A percentile compares a stretch with the other conserved stretches of the same genome.
Conservation (phyloP, 1,140 invertebrate species). For the Sinella curviseta region DNA sequence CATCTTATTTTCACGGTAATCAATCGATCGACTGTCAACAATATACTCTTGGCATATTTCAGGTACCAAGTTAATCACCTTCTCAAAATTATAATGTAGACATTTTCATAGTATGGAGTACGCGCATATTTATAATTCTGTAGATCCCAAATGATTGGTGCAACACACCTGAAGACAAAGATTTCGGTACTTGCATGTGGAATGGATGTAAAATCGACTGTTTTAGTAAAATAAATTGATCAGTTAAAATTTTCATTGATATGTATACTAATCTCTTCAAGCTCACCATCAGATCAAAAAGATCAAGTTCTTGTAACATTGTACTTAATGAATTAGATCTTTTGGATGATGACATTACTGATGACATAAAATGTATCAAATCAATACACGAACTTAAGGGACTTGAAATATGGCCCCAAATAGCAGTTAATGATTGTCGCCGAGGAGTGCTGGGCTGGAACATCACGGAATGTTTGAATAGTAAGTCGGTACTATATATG, state of each 20-base stretch:
- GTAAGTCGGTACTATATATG: too few relatives aligned
- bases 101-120: neutral
- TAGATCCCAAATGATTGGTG: neutral
- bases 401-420: neutral
- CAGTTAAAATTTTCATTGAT: neutral
- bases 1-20: too few relatives aligned
- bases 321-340: neutral
- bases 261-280: neutral
- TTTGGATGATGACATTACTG: conserved; percentile 13
- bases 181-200: neutral
- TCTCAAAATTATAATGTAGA: neutral
- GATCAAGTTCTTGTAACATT: too few relatives aligned
- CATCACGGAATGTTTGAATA: neutral
- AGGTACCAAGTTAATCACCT: neutral
- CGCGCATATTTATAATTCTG: neutral
- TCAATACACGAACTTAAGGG: neutral
- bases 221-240: neutral
- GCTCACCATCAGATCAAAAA: too few relatives aligned
- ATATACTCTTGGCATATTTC: neutral
- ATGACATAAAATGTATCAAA: neutral
- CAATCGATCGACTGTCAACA: too few relatives aligned
- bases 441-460: neutral
- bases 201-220: neutral
- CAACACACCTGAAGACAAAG: neutral
- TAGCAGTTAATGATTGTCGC: neutral